These are phyloP conservation scores for Myxocyprinus asiaticus DNA, from an alignment of 2,113 vertebrate genomes.

Conservation along the genomic window DNA sequence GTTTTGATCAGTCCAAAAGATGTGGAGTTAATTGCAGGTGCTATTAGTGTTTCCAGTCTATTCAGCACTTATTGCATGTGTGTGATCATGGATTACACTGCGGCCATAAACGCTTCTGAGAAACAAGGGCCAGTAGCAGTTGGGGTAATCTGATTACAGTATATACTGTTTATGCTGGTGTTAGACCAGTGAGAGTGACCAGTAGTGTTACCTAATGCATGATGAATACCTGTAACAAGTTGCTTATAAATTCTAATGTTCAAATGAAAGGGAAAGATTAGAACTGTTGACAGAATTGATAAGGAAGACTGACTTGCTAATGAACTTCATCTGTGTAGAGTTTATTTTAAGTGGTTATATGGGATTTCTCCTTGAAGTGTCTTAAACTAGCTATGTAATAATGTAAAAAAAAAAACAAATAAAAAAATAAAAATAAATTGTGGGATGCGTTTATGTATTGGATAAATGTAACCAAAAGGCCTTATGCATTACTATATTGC, in stretches of 20 bases:
- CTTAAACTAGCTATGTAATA: too few species aligned
- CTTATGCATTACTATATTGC: too few species aligned
- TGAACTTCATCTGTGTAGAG: too few species aligned
- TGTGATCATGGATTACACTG: constrained; percentile 52
- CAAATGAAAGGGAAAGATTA: too few species aligned
- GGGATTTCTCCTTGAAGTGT: too few species aligned
- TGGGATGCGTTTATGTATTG: too few species aligned
- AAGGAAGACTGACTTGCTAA: too few species aligned
- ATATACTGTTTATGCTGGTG: constrained; percentile 7
- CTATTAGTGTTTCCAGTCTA: constrained; percentile 61
- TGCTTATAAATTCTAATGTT: not conserved
- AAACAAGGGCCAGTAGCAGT: constrained; percentile 41
- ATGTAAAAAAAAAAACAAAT: too few species aligned
- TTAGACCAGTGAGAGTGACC: constrained; percentile 9
- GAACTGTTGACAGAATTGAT: too few species aligned
- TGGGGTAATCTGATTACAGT: constrained; percentile 67
- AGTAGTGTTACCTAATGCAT: not conserved
- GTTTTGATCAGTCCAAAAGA: not conserved
- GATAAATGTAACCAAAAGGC: too few species aligned
- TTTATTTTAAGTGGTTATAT: too few species aligned
- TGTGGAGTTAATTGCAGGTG: constrained; percentile 6
- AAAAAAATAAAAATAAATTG: too few species aligned
- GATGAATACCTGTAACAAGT: not conserved
- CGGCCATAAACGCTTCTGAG: constrained; percentile 64
- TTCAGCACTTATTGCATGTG: constrained; percentile 69